Evolutionary conservation across 1,140 invertebrate genomes (phyloP).

Genomic region (Cotesia chilonis): DNA sequence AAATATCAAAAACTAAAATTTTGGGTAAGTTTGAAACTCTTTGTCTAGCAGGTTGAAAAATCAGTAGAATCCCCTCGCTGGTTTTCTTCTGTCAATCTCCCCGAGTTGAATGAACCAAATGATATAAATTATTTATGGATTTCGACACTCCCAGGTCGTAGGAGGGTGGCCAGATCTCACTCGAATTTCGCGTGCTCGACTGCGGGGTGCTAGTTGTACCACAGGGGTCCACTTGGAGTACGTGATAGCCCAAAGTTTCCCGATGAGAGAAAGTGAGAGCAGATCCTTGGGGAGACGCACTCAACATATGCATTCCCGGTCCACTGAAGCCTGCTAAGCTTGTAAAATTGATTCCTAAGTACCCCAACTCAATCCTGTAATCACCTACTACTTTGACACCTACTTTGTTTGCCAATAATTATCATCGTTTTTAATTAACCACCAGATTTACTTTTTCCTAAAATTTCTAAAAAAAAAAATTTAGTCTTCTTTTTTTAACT

Average conservation of each 20-base stretch:
- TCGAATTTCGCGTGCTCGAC: slow-evolving; percentile 42
- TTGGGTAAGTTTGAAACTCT: slow-evolving; percentile 26
- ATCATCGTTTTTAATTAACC: not conserved
- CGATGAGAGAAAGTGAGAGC: slow-evolving; percentile 17
- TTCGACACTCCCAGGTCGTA: slow-evolving; percentile 58
- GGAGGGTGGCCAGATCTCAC: slow-evolving; percentile 38
- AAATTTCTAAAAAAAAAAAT: too few relatives aligned
- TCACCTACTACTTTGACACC: slow-evolving; percentile 56
- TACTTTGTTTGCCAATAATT: slow-evolving; percentile 42
- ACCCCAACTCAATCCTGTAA: slow-evolving; percentile 52
- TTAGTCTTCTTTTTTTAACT: too few relatives aligned
- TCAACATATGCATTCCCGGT: slow-evolving; percentile 63
- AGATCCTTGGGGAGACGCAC: slow-evolving; percentile 55
- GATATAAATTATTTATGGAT: slow-evolving; percentile 68
- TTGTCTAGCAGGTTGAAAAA: slow-evolving; percentile 37
- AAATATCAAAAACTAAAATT: not conserved
- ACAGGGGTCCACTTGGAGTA: slow-evolving; percentile 61
- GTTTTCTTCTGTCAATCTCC: slow-evolving; percentile 27
- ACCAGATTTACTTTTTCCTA: too few relatives aligned
- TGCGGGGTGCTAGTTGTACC: slow-evolving; percentile 45
- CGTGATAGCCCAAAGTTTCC: not conserved
- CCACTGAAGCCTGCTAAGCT: slow-evolving; percentile 44
- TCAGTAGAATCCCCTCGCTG: slow-evolving; percentile 53
- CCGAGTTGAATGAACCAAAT: slow-evolving; percentile 62
- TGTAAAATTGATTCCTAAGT: slow-evolving; percentile 65